phyloP scores from a whole-genome alignment of 1,140 invertebrate genomes.

The Homarus americanus region DNA sequence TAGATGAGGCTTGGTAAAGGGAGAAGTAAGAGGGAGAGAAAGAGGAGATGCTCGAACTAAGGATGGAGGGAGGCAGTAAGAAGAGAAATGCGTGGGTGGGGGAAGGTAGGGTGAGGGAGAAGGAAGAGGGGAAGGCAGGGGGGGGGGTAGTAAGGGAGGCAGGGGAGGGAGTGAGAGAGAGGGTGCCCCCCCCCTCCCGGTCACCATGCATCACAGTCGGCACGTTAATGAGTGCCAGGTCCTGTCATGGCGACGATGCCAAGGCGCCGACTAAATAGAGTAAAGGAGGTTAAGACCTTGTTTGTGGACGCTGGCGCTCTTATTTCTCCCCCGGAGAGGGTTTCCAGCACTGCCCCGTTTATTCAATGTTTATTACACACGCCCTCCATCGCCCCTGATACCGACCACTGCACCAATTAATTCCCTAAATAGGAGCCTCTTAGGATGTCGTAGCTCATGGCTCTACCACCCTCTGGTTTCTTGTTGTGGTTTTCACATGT shows the following conservation, averaged over 20 bases:
- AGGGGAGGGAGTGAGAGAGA: conserved; percentile 5
- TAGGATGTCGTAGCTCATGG: background rate
- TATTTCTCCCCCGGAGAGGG: conserved; percentile 1
- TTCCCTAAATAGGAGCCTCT: background rate
- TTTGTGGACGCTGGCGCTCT: conserved; percentile 8
- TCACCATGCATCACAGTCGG: conserved; percentile 33
- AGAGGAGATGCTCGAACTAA: background rate
- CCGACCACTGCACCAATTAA: background rate
- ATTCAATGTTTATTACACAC: background rate
- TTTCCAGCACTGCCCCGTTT: background rate
- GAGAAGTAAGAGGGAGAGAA: background rate
- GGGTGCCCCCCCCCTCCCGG: no score
- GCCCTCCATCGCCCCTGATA: background rate
- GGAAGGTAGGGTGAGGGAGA: background rate
- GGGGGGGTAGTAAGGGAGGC: background rate
- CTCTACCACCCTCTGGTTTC: background rate
- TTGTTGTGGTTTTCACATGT: no score
- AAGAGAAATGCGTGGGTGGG: background rate
- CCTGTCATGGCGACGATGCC: conserved; percentile 26
- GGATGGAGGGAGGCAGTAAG: background rate
- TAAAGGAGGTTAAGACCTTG: conserved; percentile 11
- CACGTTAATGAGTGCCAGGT: conserved; percentile 50
- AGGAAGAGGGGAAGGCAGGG: background rate
- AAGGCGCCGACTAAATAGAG: conserved; percentile 19
- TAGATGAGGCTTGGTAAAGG: background rate